Evolutionary conservation across 2,113 vertebrate genomes (phyloP).

Genomic region (Balaeniceps rex): DNA sequence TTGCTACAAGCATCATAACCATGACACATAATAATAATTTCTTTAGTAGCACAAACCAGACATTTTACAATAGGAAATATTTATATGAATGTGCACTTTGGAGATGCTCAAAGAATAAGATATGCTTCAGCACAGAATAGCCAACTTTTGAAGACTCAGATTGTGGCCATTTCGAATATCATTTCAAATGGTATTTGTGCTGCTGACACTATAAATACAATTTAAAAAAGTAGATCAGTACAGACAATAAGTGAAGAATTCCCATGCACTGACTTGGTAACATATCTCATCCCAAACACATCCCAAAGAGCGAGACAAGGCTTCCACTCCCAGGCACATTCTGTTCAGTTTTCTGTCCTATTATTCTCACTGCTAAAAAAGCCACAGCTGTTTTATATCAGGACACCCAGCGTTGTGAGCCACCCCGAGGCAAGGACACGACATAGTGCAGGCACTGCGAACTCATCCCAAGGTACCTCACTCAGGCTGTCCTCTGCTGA

Average conservation of each 20-base stretch:
- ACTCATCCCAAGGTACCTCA: neutral
- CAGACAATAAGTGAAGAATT: neutral
- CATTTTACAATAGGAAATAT: conserved; percentile 5
- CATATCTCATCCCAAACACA: neutral
- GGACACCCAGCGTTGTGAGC: neutral
- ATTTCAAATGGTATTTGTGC: neutral
- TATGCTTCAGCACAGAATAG: neutral
- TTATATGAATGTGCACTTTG: neutral
- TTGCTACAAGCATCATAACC: neutral
- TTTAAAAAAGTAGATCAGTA: neutral
- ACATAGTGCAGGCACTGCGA: accelerated
- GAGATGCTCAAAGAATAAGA: neutral
- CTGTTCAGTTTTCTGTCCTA: neutral
- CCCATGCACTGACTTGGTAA: neutral
- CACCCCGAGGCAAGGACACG: neutral
- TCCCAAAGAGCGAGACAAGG: neutral
- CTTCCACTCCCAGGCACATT: neutral
- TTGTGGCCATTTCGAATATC: neutral
- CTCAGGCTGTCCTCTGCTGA: neutral
- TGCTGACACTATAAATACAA: neutral
- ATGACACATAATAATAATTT: neutral
- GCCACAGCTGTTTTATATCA: conserved; percentile 1
- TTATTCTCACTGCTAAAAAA: neutral
- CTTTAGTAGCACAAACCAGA: neutral
- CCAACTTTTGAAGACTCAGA: neutral